Evolutionary conservation across 2,888 invertebrate species (phyloP).

Genomic region (Tenthredo livida): DNA sequence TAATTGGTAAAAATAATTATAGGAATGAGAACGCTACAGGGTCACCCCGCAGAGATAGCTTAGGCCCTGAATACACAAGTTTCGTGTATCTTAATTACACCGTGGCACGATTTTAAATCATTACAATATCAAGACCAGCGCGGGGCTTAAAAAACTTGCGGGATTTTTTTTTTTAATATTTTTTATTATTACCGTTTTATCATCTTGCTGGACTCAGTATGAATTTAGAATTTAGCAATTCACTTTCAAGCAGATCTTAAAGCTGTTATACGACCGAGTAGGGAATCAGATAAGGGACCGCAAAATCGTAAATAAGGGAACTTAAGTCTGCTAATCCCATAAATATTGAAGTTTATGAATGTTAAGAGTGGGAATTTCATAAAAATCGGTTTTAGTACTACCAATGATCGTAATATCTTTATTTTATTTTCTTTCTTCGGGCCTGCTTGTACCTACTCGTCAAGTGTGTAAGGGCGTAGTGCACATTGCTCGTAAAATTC

Average conservation of each 20-base stretch:
- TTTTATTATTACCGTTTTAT: background rate
- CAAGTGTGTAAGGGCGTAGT: background rate
- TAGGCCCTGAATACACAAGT: background rate
- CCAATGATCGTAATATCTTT: background rate
- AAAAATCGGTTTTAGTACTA: background rate
- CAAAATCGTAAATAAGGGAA: background rate
- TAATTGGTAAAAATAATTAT: slow-evolving; percentile 32
- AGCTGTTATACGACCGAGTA: background rate
- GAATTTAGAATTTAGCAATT: background rate
- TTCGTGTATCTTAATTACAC: background rate
- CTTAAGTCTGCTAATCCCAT: background rate
- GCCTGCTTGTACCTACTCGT: background rate
- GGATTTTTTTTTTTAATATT: background rate
- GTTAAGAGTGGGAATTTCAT: background rate
- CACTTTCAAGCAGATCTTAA: background rate
- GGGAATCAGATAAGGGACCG: background rate
- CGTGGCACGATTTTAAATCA: background rate
- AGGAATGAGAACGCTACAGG: slow-evolving; percentile 4
- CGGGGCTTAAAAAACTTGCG: background rate
- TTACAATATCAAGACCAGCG: background rate
- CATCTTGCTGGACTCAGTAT: background rate
- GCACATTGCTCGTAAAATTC: background rate
- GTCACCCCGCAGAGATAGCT: background rate
- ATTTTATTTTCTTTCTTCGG: background rate
- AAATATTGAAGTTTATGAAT: slow-evolving; percentile 10